phyloP scores from a whole-genome alignment of 2,888 invertebrate species.

The Patella ulyssiponensis region DNA sequence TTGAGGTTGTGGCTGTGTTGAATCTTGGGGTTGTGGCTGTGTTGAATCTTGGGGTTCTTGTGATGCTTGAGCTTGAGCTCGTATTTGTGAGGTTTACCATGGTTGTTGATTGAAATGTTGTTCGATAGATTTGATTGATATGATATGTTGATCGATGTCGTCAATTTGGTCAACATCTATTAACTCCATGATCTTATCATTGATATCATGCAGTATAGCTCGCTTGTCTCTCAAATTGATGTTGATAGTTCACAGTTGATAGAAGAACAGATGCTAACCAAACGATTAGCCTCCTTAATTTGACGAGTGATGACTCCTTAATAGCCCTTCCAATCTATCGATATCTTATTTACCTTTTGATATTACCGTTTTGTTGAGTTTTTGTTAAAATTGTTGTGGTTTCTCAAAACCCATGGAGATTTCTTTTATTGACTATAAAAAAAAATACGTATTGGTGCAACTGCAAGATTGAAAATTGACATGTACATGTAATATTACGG shows the following conservation, averaged over 20 bases:
- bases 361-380: not conserved
- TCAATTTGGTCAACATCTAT: conserved; percentile 1
- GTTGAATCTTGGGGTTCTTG: not conserved
- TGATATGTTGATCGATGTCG: not conserved
- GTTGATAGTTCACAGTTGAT: not conserved
- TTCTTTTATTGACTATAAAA: not conserved
- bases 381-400: no score
- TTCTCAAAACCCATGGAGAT: not conserved
- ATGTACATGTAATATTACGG: no score
- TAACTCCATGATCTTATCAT: not conserved
- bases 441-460: no score
- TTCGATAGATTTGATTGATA: not conserved
- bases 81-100: not conserved
- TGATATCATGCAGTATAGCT: not conserved
- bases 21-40: not conserved
- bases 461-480: no score
- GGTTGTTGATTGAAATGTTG: not conserved
- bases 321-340: not conserved
- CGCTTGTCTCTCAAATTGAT: not conserved
- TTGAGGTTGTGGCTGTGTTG: no score
- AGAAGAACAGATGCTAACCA: not conserved
- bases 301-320: not conserved
- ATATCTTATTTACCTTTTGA: not conserved
- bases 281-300: not conserved
- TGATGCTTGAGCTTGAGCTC: not conserved